Evolutionary conservation across 2,113 vertebrate genomes (phyloP), one percentile per base, ranked within the genome.

Genomic region (Myanophis thanlyinensis): DNA sequence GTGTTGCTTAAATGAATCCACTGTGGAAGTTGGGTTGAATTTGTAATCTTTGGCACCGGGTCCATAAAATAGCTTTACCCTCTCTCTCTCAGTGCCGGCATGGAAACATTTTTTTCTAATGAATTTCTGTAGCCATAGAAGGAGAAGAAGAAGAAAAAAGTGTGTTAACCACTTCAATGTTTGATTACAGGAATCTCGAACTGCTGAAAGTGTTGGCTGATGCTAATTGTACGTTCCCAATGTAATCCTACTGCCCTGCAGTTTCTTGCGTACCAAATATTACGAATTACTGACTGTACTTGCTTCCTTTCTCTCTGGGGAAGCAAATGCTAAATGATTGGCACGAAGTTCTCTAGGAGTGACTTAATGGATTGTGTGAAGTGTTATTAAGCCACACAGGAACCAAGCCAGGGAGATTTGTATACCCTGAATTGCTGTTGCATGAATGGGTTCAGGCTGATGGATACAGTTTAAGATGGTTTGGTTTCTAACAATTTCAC

Each of bases 341-440:
- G 15, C 54, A 7, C 91, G 52, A 87, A 95, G 67, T 48, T 73
- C 95, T 89, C 67, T 47, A n/a, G 0, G 54, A 94, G 95, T 94
- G 94, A 92, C 94, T 93, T 87, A 92, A 86, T 49, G 91, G 94
- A 92, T 89, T 96, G 95, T 95, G 94, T 93, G 89, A 95, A 96
- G 94, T 87, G 90, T 92, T 95, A 13, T 96, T 96, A 93, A 95
- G 59, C 92, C 85, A 88, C 80, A 35, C 94, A 94, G 94, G 91
- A 90, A 87, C 89, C 46, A 27, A 53, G 86, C 18, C 40, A 15
- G n/a, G 67, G 67, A 40, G 67, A 40, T 18, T 5, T 73, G n/a
- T n/a, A n/a, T 35, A 73, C 35, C 30, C 30, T 35, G 62, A 73
- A 73, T 15, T 67, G 62, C 62, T 15, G 12, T 35, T 73, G n/a